These are phyloP conservation scores for Tenualosa ilisha DNA, from an alignment of 2,797 vertebrate genomes.

Conservation along the genomic window DNA sequence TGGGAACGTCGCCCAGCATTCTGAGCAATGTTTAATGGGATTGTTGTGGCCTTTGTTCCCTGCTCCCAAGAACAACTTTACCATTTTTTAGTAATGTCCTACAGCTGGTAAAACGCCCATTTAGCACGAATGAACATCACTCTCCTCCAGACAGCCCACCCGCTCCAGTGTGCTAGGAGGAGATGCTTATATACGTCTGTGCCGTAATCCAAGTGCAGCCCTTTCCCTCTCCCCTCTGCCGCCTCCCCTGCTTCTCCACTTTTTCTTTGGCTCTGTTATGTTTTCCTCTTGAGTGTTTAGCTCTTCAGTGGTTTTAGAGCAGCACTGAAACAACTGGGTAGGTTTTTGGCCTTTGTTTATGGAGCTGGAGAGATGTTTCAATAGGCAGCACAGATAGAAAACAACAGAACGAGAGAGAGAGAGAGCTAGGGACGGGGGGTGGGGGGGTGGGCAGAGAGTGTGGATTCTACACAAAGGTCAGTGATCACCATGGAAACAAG, in stretches of 20 bases:
- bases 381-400: constrained; percentile 35
- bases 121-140: constrained; percentile 2
- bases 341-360: constrained; percentile 40
- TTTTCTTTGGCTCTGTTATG: too few species aligned
- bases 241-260: not conserved
- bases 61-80: constrained; percentile 40
- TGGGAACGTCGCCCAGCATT: constrained; percentile 18
- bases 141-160: not conserved
- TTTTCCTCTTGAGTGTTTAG: constrained; percentile 19
- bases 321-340: constrained; percentile 27
- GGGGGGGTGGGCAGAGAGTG: not conserved
- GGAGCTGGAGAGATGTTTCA: constrained; percentile 45
- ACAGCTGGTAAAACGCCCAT: constrained; percentile 37
- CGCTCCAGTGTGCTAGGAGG: not conserved
- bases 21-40: constrained; percentile 51
- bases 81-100: constrained; percentile 30
- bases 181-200: not conserved
- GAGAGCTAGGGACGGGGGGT: not conserved
- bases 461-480: constrained; percentile 50
- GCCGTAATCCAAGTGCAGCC: constrained; percentile 5
- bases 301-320: constrained; percentile 25
- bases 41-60: constrained; percentile 45
- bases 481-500: constrained; percentile 58
- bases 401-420: not conserved
- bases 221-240: not conserved